Conservation (phyloP, 2,888 invertebrate species). For the Ochropleura plecta region DNA sequence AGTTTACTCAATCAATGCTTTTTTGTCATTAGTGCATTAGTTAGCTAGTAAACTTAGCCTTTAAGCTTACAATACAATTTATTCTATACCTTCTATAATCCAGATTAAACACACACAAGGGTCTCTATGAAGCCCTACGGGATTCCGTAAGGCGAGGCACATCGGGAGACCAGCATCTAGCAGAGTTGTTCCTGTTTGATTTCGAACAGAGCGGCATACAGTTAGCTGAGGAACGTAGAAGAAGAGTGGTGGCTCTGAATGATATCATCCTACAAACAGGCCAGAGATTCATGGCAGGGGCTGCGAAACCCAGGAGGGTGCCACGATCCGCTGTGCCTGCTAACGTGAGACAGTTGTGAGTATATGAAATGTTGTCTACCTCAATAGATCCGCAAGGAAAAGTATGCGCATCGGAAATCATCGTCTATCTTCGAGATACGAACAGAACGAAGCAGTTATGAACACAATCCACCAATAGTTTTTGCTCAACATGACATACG, state of each 20-base stretch:
- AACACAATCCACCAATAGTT: neutral
- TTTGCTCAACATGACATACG: neutral
- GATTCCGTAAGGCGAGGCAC: conserved; percentile 94
- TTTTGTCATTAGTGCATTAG: no score
- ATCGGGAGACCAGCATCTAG: conserved; percentile 96
- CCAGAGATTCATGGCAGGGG: conserved; percentile 95
- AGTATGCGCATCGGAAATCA: neutral
- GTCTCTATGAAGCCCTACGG: conserved; percentile 94
- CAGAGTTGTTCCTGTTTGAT: conserved; percentile 97
- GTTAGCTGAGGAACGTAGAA: conserved; percentile 93
- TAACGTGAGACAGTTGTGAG: conserved; percentile 94
- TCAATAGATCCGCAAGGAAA: neutral
- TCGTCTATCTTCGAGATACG: neutral
- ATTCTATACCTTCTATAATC: conserved; percentile 44
- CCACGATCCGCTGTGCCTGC: conserved; percentile 92
- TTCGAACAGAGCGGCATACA: conserved; percentile 99
- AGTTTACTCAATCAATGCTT: no score
- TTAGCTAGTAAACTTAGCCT: neutral
- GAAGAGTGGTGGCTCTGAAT: conserved; percentile 95
- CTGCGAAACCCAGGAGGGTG: conserved; percentile 93
- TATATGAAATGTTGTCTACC: conserved; percentile 51
- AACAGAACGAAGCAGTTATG: neutral
- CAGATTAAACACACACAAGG: conserved; percentile 97
- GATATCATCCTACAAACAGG: conserved; percentile 96
- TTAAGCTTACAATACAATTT: neutral